These are phyloP conservation scores for Theonella swinhoei DNA, from an alignment of 37 sponge, comb jelly and placozoan species.

Conservation along the genomic window DNA sequence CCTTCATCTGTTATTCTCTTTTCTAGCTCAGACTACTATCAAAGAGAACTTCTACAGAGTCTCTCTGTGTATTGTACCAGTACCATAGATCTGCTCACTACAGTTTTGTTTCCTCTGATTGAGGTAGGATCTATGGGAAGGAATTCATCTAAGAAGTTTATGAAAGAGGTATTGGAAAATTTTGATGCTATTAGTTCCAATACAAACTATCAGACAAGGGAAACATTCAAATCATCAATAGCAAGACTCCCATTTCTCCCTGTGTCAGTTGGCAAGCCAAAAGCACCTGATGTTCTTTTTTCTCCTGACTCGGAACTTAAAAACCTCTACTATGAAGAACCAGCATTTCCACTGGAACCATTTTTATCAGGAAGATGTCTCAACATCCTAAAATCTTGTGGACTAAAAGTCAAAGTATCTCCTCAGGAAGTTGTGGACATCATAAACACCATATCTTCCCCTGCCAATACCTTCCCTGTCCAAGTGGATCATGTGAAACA, in stretches of 20 bases:
- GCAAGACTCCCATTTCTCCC: not conserved
- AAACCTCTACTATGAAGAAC: constrained; percentile 9
- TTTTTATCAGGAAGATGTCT: not conserved
- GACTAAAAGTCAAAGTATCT: not conserved
- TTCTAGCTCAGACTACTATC: not conserved
- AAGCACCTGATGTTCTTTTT: constrained; percentile 26
- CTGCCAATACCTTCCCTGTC: not conserved
- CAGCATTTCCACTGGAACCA: constrained; percentile 32
- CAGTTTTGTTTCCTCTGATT: not conserved
- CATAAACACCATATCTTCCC: not conserved
- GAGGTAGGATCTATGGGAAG: not conserved
- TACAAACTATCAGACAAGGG: not conserved
- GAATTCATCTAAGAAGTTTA: not conserved
- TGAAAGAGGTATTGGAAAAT: not conserved
- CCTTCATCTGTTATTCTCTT: not conserved
- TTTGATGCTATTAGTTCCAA: not conserved
- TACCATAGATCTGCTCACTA: not conserved
- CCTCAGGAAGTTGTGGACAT: constrained; percentile 18
- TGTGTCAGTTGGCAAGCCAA: not conserved
- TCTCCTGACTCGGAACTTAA: constrained; percentile 12
- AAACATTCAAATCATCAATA: not conserved
- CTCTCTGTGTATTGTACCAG: not conserved
- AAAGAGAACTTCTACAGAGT: not conserved
- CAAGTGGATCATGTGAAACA: not conserved
- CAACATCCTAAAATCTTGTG: constrained; percentile 5